Evolutionary conservation across 1,140 invertebrate genomes (phyloP).

Genomic region (Andricus grossulariae): DNA sequence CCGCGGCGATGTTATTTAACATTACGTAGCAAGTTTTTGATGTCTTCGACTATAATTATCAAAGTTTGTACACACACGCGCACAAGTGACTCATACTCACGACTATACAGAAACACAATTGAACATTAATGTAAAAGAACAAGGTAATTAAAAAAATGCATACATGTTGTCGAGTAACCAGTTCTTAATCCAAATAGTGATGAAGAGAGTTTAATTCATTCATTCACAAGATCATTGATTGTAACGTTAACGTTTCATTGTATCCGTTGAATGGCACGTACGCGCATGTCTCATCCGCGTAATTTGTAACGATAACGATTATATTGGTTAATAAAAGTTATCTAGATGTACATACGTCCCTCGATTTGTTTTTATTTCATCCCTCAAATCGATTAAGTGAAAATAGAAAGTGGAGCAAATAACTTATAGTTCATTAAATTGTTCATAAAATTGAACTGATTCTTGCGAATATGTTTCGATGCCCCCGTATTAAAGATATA

Average conservation of each 20-base stretch:
- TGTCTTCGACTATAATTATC: constrained; percentile 76
- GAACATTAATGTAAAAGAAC: constrained; percentile 64
- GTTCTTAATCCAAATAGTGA: constrained; percentile 74
- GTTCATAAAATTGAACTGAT: no score
- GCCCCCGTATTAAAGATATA: no score
- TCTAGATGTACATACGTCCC: constrained; percentile 70
- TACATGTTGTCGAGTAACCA: constrained; percentile 74
- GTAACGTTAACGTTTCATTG: constrained; percentile 74
- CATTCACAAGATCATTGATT: constrained; percentile 72
- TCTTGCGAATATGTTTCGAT: no score
- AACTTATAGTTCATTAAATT: no score
- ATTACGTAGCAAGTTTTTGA: constrained; percentile 75
- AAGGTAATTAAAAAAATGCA: constrained; percentile 63
- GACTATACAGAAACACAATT: constrained; percentile 67
- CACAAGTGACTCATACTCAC: constrained; percentile 71
- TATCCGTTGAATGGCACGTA: constrained; percentile 70
- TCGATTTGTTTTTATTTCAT: constrained; percentile 21
- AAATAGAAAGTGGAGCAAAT: not conserved
- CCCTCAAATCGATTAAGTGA: not conserved
- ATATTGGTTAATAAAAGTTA: constrained; percentile 77
- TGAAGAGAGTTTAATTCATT: constrained; percentile 68
- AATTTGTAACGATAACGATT: constrained; percentile 75
- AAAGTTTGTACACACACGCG: constrained; percentile 74
- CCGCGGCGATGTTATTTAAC: constrained; percentile 71
- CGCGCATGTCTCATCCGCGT: constrained; percentile 67